Evolutionary conservation across 2,113 vertebrate species (phyloP).

Genomic region (Elachura formosa): DNA sequence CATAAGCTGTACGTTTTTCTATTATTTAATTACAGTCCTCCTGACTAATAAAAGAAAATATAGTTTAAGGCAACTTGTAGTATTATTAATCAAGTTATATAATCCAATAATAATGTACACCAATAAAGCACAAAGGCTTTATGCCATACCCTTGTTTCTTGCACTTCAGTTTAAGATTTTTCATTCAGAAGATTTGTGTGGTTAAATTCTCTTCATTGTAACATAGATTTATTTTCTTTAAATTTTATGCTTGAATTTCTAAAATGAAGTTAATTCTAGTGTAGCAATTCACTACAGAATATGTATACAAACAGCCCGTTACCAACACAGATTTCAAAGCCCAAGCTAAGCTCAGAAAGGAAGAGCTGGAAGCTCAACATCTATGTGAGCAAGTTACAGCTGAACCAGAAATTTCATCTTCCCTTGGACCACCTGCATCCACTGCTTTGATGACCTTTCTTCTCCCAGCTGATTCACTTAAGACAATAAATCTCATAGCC

Average conservation of each 20-base stretch:
- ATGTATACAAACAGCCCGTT: not conserved
- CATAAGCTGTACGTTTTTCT: not conserved
- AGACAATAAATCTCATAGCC: not conserved
- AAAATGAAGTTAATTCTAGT: constrained; percentile 67
- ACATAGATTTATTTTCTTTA: constrained; percentile 49
- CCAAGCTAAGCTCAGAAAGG: not conserved
- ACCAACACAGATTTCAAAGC: not conserved
- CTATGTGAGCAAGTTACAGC: not conserved
- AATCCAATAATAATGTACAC: not conserved
- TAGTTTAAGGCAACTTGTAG: constrained; percentile 35
- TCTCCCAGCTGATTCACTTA: not conserved
- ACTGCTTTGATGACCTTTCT: not conserved
- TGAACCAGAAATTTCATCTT: not conserved
- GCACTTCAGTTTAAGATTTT: constrained; percentile 52
- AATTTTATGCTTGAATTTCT: constrained; percentile 56
- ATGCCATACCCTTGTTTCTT: constrained; percentile 47
- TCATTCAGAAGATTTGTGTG: constrained; percentile 8
- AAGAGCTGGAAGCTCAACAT: not conserved
- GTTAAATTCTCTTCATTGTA: constrained; percentile 57
- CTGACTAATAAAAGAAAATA: constrained; percentile 42
- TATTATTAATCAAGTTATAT: constrained; percentile 9
- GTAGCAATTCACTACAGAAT: not conserved
- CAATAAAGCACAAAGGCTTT: constrained; percentile 31
- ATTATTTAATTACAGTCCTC: not conserved
- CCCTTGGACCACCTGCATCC: not conserved